phyloP scores from a whole-genome alignment of 2,113 vertebrate genomes.

The Rhea pennata region DNA sequence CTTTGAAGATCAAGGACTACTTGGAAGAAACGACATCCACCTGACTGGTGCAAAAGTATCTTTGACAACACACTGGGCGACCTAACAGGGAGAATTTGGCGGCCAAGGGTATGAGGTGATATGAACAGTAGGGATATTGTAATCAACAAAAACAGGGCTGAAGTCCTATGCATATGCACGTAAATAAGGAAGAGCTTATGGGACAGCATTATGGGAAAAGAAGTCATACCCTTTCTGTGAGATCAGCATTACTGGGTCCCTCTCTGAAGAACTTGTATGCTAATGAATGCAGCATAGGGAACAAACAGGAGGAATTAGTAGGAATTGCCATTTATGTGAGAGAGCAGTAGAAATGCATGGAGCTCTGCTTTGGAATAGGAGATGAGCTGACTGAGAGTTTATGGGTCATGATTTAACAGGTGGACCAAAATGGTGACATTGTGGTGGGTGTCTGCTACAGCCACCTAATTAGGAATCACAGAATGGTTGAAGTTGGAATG shows the following conservation, averaged over 20 bases:
- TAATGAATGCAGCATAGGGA: no score
- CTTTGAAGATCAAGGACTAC: neutral
- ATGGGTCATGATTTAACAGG: no score
- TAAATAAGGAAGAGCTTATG: neutral
- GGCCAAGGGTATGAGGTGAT: neutral
- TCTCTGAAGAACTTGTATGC: neutral
- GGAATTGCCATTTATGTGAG: no score
- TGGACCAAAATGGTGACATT: no score
- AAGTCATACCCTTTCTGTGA: neutral
- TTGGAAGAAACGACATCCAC: neutral
- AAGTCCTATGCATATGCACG: neutral
- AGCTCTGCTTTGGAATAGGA: no score
- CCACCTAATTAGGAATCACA: no score
- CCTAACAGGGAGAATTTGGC: neutral
- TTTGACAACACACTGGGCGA: neutral
- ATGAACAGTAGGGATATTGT: neutral
- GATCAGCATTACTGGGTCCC: neutral
- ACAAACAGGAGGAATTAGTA: no score
- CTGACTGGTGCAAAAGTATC: neutral
- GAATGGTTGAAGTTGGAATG: no score
- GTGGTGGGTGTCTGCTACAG: no score
- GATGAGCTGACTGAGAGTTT: no score
- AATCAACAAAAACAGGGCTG: neutral
- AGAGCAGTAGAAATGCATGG: no score
- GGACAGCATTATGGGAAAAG: neutral